Evolutionary conservation across 2,113 vertebrate genomes (phyloP).

Genomic region (Corynorhinus townsendii): DNA sequence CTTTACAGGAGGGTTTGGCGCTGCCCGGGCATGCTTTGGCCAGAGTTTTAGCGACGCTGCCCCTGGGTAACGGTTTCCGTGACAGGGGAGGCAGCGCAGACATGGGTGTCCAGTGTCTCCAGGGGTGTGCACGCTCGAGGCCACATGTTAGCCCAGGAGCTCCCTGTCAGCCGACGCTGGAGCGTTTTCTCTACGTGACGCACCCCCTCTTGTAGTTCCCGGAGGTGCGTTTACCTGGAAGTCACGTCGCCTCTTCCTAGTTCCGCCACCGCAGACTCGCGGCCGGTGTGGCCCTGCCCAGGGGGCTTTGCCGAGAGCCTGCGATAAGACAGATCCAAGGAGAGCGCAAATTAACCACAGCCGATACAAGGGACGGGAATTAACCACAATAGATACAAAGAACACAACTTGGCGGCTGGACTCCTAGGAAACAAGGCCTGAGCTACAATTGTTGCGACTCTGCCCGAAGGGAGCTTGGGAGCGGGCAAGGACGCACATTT

Average conservation of each 20-base stretch:
- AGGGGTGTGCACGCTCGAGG: background rate
- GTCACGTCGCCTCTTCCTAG: background rate
- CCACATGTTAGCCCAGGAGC: rapidly evolving
- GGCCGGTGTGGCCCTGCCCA: background rate
- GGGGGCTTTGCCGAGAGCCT: background rate
- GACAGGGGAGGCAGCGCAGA: background rate
- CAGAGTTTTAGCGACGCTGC: background rate
- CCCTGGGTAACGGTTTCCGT: background rate
- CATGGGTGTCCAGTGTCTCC: too few species aligned
- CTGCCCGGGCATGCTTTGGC: background rate
- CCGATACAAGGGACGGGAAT: background rate
- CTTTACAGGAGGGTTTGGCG: background rate
- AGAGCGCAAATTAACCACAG: background rate
- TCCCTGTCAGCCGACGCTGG: rapidly evolving
- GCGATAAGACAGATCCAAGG: background rate
- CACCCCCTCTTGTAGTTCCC: background rate
- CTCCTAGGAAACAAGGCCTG: background rate
- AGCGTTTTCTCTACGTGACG: background rate
- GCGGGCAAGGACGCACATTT: conserved; percentile 9
- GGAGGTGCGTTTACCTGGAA: background rate
- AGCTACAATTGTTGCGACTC: background rate
- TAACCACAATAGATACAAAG: background rate
- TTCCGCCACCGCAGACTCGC: background rate
- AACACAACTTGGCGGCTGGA: background rate
- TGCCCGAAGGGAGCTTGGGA: background rate